Conservation (phyloP, 2,113 vertebrate species). For the Prunella fulvescens region DNA sequence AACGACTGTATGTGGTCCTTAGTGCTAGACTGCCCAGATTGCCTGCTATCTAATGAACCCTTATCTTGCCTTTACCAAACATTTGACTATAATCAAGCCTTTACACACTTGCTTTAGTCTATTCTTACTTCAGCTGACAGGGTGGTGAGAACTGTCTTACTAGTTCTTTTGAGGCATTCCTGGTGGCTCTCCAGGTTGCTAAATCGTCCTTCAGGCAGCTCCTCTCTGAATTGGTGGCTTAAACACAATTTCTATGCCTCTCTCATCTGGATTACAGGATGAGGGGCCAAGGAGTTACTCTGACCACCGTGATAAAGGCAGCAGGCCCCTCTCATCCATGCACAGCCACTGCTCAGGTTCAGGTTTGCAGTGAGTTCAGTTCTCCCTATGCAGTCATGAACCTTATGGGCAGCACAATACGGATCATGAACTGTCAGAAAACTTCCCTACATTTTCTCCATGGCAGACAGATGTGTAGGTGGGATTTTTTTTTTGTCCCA, state of each 20-base stretch:
- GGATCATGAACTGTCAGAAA: background rate
- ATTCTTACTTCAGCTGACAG: background rate
- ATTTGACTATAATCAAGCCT: background rate
- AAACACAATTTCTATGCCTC: background rate
- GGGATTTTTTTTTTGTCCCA: background rate
- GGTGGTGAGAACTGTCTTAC: background rate
- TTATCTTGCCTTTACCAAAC: background rate
- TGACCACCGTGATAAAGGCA: background rate
- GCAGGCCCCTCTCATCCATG: background rate
- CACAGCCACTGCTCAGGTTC: background rate
- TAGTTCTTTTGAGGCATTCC: background rate
- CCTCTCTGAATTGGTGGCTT: background rate
- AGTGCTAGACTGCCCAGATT: background rate
- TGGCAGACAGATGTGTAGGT: background rate
- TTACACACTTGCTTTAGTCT: background rate
- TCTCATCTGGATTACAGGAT: rapidly evolving
- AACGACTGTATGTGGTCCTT: background rate
- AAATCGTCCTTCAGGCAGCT: background rate
- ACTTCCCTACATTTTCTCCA: background rate
- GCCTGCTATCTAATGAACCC: background rate
- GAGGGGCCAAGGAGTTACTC: too few species aligned
- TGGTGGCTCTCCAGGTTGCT: background rate
- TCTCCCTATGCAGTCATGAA: background rate
- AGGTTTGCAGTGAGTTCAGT: background rate
- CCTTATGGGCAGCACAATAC: background rate